phyloP scores from a whole-genome alignment of 2,888 invertebrate genomes.

The Cantharis flavilabris region DNA sequence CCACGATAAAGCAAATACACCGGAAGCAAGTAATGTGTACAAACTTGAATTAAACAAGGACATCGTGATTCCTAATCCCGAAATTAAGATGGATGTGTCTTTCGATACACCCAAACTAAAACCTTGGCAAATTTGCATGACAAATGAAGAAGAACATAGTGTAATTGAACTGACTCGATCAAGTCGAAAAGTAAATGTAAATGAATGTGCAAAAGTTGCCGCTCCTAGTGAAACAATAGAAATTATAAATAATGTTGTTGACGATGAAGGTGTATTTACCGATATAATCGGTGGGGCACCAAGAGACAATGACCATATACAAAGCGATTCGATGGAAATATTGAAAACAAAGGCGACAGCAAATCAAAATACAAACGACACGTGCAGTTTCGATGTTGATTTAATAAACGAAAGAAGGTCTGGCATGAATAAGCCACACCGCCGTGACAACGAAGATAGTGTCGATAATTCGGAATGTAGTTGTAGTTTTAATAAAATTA shows the following conservation, averaged over 20 bases:
- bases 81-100: constrained; percentile 9
- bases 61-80: constrained; percentile 10
- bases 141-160: constrained; percentile 16
- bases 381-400: not conserved
- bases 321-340: constrained; percentile 15
- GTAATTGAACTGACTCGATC: constrained; percentile 6
- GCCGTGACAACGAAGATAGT: not conserved
- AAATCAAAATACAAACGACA: not conserved
- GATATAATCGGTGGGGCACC: constrained; percentile 20
- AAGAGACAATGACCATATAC: constrained; percentile 34
- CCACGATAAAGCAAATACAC: constrained; percentile 22
- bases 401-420: not conserved
- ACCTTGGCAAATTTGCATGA: constrained; percentile 19
- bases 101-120: constrained; percentile 1
- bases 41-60: constrained; percentile 21
- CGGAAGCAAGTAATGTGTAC: constrained; percentile 26
- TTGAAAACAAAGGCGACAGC: constrained; percentile 9
- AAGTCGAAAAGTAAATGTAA: constrained; percentile 17
- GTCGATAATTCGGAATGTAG: not conserved
- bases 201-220: constrained; percentile 14
- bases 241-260: constrained; percentile 13
- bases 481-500: not conserved
- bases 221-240: constrained; percentile 21
- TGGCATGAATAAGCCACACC: not conserved
- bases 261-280: constrained; percentile 24